Evolutionary conservation across 2,888 invertebrate species (phyloP), one percentile per base, ranked within the genome.

Genomic region (Plagiodera versicolora): DNA sequence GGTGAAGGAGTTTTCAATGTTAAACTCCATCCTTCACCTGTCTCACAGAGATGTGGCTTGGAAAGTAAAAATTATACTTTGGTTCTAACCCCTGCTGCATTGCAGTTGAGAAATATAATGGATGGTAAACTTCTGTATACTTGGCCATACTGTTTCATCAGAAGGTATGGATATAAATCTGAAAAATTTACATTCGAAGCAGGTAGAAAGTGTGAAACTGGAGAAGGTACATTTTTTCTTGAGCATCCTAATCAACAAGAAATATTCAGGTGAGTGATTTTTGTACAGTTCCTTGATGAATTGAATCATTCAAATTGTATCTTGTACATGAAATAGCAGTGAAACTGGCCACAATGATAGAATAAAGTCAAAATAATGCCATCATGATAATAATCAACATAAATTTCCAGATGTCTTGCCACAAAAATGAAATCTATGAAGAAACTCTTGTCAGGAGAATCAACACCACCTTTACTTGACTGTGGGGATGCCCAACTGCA

Each of bases 121-220:
- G 84, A 87, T 68, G 85, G 84, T 70, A 86, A 85, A 67, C 79
- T 88, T 17, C 81, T 88, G 71, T 91, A 87, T 63, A 91, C 88
- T 50, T 94, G 93, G 93, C 93, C 93, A 48, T 92, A 92, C 77
- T 86, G 89, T 69, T 93, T 88, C 74, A 92, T 94, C 67, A 83
- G 93, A 63, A 84, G 91, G 63, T 93, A 94, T 78, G 93, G 93
- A n/a, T 91, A 92, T 72, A 87, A 90, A 69, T 89, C 90, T 77
- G 92, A 91, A 45, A 91, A 90, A 78, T 93, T 94, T 75, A 92
- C 91, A 32, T 93, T 94, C 79, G 93, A 94, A 83, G 93, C 93
- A 17, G 93, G 93, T 0, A 84, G 93, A 60, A 93, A 92, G 79
- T 93, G 93, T 80, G 88, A 89, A 68, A 91, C 92, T 1, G 93